A percentile compares a stretch with the other conserved stretches of the same genome.
phyloP scores from a whole-genome alignment of 1,140 invertebrate species.

The Rhagoletis zephyria region DNA sequence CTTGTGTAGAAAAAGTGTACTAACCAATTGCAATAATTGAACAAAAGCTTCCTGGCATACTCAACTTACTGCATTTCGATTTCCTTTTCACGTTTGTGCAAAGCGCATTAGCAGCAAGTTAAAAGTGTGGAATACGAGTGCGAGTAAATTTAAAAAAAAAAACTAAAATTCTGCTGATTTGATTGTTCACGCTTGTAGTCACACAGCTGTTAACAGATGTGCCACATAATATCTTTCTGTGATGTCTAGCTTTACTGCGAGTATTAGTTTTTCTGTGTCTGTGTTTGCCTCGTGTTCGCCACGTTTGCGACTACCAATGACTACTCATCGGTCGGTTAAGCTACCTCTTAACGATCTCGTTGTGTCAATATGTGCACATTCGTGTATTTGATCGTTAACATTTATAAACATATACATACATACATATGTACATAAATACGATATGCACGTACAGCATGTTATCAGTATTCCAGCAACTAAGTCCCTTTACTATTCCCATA shows the following conservation, averaged over 20 bases:
- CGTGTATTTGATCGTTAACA: background rate
- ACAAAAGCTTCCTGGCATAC: background rate
- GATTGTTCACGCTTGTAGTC: background rate
- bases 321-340: background rate
- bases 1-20: background rate
- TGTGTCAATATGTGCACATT: background rate
- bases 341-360: background rate
- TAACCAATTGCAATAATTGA: background rate
- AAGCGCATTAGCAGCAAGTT: background rate
- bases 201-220: background rate
- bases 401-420: too few relatives aligned
- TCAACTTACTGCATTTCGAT: background rate
- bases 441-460: background rate
- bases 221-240: background rate
- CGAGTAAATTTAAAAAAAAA: background rate
- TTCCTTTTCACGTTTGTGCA: background rate
- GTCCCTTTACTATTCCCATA: background rate
- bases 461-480: background rate
- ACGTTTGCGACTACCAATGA: background rate
- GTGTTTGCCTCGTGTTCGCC: background rate
- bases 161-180: background rate
- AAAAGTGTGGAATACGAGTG: too few relatives aligned
- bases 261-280: too few relatives aligned
- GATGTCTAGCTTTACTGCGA: background rate
- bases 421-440: too few relatives aligned